phyloP scores from a whole-genome alignment of 2,888 invertebrate genomes.

The Automeris io region DNA sequence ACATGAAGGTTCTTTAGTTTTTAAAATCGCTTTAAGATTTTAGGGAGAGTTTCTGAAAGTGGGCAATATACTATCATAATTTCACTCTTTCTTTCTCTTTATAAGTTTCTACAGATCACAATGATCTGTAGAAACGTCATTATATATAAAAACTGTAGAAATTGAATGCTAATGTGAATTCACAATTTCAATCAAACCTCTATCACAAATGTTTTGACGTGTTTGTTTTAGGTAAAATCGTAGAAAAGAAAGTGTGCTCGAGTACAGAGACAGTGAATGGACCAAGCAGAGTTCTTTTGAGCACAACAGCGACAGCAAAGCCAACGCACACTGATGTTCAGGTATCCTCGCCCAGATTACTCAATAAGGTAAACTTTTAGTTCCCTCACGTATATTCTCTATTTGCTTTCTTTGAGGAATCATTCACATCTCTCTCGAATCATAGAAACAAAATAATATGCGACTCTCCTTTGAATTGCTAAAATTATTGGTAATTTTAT shows the following conservation, averaged over 20 bases:
- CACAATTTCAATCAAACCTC: neutral
- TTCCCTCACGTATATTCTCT: constrained; percentile 42
- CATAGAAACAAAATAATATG: constrained; percentile 9
- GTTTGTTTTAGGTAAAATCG: constrained; percentile 74
- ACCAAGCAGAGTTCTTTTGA: constrained; percentile 58
- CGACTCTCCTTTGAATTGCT: neutral
- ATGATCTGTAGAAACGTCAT: too few species aligned
- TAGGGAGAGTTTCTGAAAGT: too few species aligned
- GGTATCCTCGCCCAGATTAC: constrained; percentile 74
- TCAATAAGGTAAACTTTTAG: constrained; percentile 73
- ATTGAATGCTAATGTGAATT: too few species aligned
- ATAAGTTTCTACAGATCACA: too few species aligned
- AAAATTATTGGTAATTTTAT: neutral
- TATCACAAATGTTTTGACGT: neutral
- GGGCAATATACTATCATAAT: too few species aligned
- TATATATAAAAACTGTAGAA: too few species aligned
- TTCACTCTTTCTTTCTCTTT: too few species aligned
- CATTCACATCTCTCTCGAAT: constrained; percentile 17
- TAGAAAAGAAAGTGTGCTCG: constrained; percentile 80
- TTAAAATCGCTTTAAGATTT: too few species aligned
- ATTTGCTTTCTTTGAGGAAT: constrained; percentile 47
- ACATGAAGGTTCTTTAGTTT: too few species aligned
- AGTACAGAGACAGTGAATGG: constrained; percentile 62
- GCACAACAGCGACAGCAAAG: constrained; percentile 43
- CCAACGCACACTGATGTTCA: constrained; percentile 68